Conservation (phyloP, 2,797 vertebrate species). For the Clarias platycephalus region DNA sequence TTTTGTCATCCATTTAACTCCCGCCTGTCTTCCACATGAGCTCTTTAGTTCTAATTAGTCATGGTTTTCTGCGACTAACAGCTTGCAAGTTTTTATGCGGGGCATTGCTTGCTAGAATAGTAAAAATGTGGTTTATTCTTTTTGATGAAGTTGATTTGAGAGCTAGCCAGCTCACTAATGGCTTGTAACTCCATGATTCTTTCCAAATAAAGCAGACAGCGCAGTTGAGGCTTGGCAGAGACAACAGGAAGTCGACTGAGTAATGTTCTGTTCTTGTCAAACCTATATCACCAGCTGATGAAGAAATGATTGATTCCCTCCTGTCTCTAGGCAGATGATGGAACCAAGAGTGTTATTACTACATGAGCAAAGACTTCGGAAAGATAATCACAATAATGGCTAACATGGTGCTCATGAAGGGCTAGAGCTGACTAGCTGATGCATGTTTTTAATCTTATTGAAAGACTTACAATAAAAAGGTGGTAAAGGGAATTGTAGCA, state of each 20-base stretch:
- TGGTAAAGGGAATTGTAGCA: background rate
- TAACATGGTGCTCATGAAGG: background rate
- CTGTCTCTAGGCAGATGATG: constrained; percentile 21
- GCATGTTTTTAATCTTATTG: background rate
- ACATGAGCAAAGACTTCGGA: background rate
- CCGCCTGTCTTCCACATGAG: background rate
- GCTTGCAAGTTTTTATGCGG: constrained; percentile 4
- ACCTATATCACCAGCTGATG: constrained; percentile 49
- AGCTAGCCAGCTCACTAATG: constrained; percentile 68
- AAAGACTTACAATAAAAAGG: background rate
- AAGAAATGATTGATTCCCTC: constrained; percentile 71
- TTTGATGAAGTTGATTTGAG: constrained; percentile 65
- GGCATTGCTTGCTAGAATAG: background rate
- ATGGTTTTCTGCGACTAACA: background rate
- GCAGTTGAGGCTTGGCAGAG: constrained; percentile 40
- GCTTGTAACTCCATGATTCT: constrained; percentile 72
- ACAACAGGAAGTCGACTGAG: constrained; percentile 51
- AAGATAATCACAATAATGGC: constrained; percentile 6
- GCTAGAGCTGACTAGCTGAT: background rate
- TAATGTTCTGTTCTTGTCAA: constrained; percentile 51
- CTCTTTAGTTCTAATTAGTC: constrained; percentile 2
- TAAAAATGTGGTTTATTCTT: constrained; percentile 22
- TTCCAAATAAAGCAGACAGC: constrained; percentile 70
- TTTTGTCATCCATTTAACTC: background rate
- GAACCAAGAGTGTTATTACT: constrained; percentile 4